Evolutionary conservation across 1,140 invertebrate species (phyloP), one percentile per base, ranked within the genome.

Genomic region (Ladona fulva): DNA sequence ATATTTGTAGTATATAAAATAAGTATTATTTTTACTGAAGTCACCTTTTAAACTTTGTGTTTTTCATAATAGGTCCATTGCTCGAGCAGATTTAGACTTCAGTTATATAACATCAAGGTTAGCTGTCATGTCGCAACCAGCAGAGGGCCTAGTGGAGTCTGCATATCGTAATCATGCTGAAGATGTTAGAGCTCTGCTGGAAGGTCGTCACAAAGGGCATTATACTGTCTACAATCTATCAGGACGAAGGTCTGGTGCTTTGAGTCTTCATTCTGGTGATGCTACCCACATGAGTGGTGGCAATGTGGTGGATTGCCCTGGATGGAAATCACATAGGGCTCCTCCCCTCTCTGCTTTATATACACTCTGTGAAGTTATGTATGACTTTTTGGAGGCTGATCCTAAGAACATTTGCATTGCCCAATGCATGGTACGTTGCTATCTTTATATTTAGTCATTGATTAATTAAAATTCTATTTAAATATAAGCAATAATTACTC

Each of bases 101-200:
- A 95, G 91, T 83, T 96, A 96, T 84, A 90, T 97, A 74, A 97
- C 96, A 10, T 95, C 95, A 73, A 89, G 95, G 73, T 86, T 97
- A 77, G 86, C 93, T 82, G 93, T 97, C 0, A 97, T 97, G 95
- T 95, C 95, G 7, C 97, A 92, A 85, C 95, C 96, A 1, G 95
- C 94, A 12, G 95, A 98, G 84, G 95, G 96, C 11, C 88, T 98
- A n/a, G 52, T 66, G 12, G 95, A 97, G 83, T 95, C 95, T 14
- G 91, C 95, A 3, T 95, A 96, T 83, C 92, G 94, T 82, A 97
- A 97, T 85, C 94, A 96, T 82, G 93, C 97, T 76, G 96, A 98
- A 82, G 96, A 97, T 84, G 95, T 97, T 0, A 88, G 90, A 81
- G 90, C 87, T 25, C 92, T 91, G 80, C 84, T 94, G 7, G 91